phyloP scores from a whole-genome alignment of 2,797 vertebrate species.

The Acipenser transmontanus region DNA sequence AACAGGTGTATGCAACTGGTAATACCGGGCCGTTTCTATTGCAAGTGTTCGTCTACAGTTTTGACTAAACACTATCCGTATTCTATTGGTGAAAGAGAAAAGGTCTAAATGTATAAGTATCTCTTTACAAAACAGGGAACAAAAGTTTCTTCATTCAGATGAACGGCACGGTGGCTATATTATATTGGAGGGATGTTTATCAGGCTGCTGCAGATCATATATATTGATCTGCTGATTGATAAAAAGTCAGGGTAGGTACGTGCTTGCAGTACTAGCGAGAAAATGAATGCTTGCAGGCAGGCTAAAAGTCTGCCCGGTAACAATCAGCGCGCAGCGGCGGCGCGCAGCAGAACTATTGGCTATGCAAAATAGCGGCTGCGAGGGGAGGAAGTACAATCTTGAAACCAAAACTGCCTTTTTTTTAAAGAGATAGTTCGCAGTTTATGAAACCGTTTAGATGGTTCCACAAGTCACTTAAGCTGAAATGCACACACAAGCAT shows the following conservation, averaged over 20 bases:
- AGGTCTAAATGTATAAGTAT: too few species aligned
- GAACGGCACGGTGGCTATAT: too few species aligned
- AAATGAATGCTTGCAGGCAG: conserved; percentile 3
- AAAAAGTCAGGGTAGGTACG: neutral
- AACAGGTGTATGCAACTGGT: too few species aligned
- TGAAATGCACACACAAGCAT: conserved; percentile 9
- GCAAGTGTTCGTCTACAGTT: too few species aligned
- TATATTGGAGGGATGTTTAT: too few species aligned
- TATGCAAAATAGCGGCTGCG: conserved; percentile 69
- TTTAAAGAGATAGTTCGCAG: conserved; percentile 82
- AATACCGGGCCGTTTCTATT: too few species aligned
- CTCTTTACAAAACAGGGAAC: too few species aligned
- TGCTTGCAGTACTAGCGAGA: neutral
- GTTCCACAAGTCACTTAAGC: conserved; percentile 9
- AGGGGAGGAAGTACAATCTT: conserved; percentile 66
- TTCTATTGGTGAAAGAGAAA: too few species aligned
- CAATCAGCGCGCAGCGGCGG: conserved; percentile 72
- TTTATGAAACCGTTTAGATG: conserved; percentile 35
- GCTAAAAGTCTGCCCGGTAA: conserved; percentile 85
- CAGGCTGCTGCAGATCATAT: too few species aligned
- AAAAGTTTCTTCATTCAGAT: too few species aligned
- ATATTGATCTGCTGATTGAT: neutral
- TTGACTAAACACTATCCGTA: too few species aligned
- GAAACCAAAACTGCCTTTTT: conserved; percentile 58
- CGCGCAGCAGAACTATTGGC: conserved; percentile 81